A percentile compares a stretch with the other conserved stretches of the same genome.
Evolutionary conservation across 2,888 invertebrate genomes (phyloP).

Genomic region (Lampropteryx suffumata): DNA sequence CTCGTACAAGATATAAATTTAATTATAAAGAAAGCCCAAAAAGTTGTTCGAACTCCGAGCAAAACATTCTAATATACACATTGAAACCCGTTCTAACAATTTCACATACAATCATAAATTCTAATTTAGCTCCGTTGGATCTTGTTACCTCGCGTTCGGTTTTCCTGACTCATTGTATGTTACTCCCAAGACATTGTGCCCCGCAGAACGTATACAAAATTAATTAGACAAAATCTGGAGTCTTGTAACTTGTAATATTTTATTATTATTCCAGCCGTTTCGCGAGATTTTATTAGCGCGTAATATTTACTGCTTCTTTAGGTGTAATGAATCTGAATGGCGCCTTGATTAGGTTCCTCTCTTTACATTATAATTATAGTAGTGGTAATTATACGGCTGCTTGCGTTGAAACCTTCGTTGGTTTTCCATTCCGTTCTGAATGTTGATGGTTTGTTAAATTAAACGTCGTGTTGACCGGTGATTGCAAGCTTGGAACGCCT

Average conservation of each 20-base stretch:
- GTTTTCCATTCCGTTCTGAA: slow-evolving; percentile 64
- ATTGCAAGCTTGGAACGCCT: slow-evolving; percentile 50
- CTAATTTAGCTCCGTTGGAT: slow-evolving; percentile 78
- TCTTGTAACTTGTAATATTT: slow-evolving; percentile 80
- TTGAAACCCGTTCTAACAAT: slow-evolving; percentile 76
- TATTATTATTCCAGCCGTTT: slow-evolving; percentile 78
- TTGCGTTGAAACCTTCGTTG: slow-evolving; percentile 64
- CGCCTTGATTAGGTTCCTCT: slow-evolving; percentile 72
- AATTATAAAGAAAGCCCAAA: slow-evolving; percentile 38
- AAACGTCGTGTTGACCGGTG: slow-evolving; percentile 68
- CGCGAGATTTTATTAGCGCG: slow-evolving; percentile 73
- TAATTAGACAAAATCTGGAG: slow-evolving; percentile 80
- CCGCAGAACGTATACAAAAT: slow-evolving; percentile 76
- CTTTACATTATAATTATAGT: slow-evolving; percentile 75
- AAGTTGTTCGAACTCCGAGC: slow-evolving; percentile 57
- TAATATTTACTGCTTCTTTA: slow-evolving; percentile 76
- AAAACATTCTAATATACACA: slow-evolving; percentile 63
- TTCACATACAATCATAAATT: slow-evolving; percentile 82
- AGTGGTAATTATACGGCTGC: slow-evolving; percentile 76
- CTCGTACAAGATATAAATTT: slow-evolving; percentile 56
- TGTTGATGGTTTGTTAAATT: slow-evolving; percentile 78
- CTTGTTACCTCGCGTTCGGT: slow-evolving; percentile 76
- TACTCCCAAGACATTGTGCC: slow-evolving; percentile 78
- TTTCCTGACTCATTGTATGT: slow-evolving; percentile 75
- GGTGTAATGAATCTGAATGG: slow-evolving; percentile 74